Evolutionary conservation across 2,113 vertebrate genomes (phyloP).

Genomic region (Corythoichthys intestinalis): DNA sequence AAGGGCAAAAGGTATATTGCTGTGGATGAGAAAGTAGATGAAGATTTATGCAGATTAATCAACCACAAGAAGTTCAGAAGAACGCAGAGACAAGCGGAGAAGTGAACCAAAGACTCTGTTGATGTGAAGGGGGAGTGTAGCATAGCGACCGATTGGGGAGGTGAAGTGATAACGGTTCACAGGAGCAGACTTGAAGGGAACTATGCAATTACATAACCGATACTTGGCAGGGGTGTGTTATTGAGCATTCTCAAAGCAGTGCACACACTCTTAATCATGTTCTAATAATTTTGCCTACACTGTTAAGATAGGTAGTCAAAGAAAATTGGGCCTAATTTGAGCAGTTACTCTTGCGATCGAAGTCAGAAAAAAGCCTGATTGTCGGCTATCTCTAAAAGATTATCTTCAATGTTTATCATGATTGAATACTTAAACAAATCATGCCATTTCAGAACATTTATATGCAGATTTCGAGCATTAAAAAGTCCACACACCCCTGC

Average conservation of each 20-base stretch:
- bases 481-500: too few relatives aligned
- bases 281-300: not conserved
- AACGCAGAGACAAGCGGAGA: not conserved
- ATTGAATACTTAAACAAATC: too few relatives aligned
- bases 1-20: conserved; percentile 1
- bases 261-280: conserved; percentile 5
- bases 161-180: conserved; percentile 48
- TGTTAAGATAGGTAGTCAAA: not conserved
- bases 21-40: conserved; percentile 20
- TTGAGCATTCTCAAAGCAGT: conserved; percentile 46
- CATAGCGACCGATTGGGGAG: conserved; percentile 15
- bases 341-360: not conserved
- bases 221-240: conserved; percentile 50
- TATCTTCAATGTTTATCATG: too few relatives aligned
- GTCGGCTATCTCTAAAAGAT: not conserved
- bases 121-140: conserved; percentile 1
- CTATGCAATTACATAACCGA: conserved; percentile 53
- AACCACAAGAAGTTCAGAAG: not conserved
- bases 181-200: conserved; percentile 54
- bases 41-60: conserved; percentile 15
- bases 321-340: not conserved
- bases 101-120: not conserved
- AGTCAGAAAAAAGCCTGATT: not conserved
- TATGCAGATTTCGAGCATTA: not conserved
- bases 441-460: too few relatives aligned